Evolutionary conservation across 1,140 invertebrate species (phyloP).

Genomic region (Drosophila varians): DNA sequence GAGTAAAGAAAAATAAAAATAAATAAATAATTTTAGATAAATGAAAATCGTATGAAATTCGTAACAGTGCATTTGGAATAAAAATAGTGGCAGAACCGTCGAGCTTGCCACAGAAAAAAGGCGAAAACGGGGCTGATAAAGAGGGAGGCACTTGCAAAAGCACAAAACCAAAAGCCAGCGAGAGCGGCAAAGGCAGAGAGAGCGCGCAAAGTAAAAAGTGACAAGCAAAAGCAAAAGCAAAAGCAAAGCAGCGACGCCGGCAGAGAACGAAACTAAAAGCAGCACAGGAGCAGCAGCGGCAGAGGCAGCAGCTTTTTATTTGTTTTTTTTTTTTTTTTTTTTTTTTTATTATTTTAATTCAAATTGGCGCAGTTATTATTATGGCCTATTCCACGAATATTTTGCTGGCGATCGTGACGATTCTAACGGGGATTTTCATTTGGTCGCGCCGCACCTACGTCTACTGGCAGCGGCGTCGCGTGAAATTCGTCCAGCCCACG

Average conservation of each 20-base stretch:
- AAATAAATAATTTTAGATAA: too few relatives aligned
- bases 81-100: background rate
- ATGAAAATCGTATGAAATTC: background rate
- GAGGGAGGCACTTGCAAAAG: background rate
- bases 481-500: slow-evolving; percentile 76
- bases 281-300: slow-evolving; percentile 1
- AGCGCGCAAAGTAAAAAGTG: background rate
- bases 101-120: background rate
- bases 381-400: slow-evolving; percentile 75
- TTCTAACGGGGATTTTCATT: slow-evolving; percentile 73
- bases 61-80: background rate
- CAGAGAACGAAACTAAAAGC: background rate
- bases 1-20: too few relatives aligned
- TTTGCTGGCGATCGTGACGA: slow-evolving; percentile 70
- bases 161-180: background rate
- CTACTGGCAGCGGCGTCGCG: slow-evolving; percentile 77
- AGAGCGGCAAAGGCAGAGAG: background rate
- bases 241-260: background rate
- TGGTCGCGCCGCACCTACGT: slow-evolving; percentile 82
- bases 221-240: too few relatives aligned
- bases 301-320: background rate
- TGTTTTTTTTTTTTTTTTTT: too few relatives aligned
- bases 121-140: background rate
- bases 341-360: background rate
- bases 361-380: background rate